Conservation (phyloP, 2,113 vertebrate species). For the Scolopax mira region DNA sequence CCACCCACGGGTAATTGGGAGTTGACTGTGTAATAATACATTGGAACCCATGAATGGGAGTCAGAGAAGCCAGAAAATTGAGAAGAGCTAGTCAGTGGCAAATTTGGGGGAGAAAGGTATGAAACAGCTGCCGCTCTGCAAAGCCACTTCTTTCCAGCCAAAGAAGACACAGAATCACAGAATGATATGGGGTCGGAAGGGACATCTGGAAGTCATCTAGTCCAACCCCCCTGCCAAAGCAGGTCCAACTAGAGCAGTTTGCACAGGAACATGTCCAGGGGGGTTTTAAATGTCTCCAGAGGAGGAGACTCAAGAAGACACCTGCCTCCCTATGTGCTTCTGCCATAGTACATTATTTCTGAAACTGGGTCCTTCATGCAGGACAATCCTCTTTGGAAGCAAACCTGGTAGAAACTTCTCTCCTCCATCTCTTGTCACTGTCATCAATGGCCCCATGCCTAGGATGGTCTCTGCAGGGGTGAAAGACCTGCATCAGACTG, state of each 20-base stretch:
- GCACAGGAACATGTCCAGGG: too few relatives aligned
- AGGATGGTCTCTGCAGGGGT: neutral
- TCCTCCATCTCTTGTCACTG: neutral
- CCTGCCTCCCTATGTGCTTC: neutral
- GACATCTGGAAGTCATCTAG: too few relatives aligned
- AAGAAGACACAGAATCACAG: neutral
- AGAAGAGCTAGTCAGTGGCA: neutral
- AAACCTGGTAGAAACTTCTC: neutral
- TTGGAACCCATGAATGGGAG: neutral
- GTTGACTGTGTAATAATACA: neutral
- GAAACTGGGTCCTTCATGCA: neutral
- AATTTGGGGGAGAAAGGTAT: neutral
- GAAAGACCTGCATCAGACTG: neutral
- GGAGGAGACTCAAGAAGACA: too few relatives aligned
- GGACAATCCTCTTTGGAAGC: neutral
- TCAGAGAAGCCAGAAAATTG: neutral
- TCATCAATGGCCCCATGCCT: neutral
- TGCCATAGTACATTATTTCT: neutral
- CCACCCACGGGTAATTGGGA: neutral
- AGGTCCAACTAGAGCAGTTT: too few relatives aligned
- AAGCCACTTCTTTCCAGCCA: neutral
- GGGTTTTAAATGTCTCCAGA: too few relatives aligned
- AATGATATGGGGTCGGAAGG: too few relatives aligned
- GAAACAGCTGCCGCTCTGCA: accelerated
- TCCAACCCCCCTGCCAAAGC: too few relatives aligned